Conservation (phyloP, 2,888 invertebrate genomes). For the Apotomis capreana region DNA sequence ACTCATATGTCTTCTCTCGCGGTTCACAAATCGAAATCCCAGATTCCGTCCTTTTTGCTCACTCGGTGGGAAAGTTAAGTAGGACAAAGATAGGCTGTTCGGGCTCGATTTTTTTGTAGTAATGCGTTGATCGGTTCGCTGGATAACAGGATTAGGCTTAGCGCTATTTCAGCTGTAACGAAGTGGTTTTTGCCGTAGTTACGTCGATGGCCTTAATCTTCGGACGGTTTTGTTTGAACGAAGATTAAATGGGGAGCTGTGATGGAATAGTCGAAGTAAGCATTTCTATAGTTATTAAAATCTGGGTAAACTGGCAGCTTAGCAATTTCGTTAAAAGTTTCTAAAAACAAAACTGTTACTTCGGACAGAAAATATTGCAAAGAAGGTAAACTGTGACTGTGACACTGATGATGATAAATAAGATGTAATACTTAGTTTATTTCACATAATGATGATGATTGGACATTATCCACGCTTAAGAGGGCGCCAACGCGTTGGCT, state of each 20-base stretch:
- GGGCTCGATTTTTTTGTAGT: constrained; percentile 7
- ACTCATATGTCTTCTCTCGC: constrained; percentile 1
- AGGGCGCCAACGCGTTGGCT: too few relatives aligned
- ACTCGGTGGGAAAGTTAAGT: neutral
- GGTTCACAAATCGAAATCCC: neutral
- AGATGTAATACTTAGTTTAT: too few relatives aligned
- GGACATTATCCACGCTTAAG: too few relatives aligned
- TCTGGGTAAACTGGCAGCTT: neutral
- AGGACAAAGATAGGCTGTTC: neutral
- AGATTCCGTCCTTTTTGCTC: constrained; percentile 7
- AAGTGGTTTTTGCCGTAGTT: constrained; percentile 24
- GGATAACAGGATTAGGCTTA: constrained; percentile 31
- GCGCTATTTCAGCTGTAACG: constrained; percentile 18
- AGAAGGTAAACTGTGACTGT: too few relatives aligned
- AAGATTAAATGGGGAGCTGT: constrained; percentile 7
- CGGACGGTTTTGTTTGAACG: constrained; percentile 8
- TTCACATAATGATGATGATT: too few relatives aligned
- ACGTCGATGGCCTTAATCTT: constrained; percentile 15
- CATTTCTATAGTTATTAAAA: neutral
- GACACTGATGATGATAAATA: too few relatives aligned
- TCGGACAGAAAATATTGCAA: too few relatives aligned
- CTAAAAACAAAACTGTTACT: too few relatives aligned
- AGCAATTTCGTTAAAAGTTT: neutral
- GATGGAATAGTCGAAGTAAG: neutral
- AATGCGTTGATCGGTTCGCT: constrained; percentile 18